phyloP scores from a whole-genome alignment of 2,797 vertebrate genomes.

The Betta splendens region DNA sequence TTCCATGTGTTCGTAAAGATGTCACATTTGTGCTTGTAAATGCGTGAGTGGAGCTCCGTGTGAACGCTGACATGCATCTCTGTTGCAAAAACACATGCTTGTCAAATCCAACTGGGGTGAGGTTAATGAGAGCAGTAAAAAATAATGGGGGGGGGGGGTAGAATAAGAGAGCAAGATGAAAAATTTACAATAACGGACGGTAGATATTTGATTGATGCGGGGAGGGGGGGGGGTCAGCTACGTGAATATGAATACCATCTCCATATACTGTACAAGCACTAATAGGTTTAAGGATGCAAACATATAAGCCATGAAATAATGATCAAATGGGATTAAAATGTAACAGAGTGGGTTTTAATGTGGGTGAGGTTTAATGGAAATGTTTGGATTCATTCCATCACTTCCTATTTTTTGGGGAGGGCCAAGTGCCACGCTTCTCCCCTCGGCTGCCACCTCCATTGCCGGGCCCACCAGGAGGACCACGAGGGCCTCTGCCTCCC shows the following conservation, averaged over 20 bases:
- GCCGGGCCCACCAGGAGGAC: conserved; percentile 73
- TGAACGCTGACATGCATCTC: conserved; percentile 63
- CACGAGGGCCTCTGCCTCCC: conserved; percentile 78
- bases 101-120: conserved; percentile 59
- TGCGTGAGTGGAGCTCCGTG: conserved; percentile 62
- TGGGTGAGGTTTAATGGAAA: conserved; percentile 55
- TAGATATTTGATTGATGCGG: conserved; percentile 61
- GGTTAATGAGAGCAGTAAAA: conserved; percentile 28
- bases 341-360: conserved; percentile 34
- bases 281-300: conserved; percentile 69
- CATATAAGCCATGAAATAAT: conserved; percentile 61
- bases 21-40: conserved; percentile 81
- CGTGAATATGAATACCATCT: conserved; percentile 74
- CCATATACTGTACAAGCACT: conserved; percentile 76
- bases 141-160: neutral
- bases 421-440: conserved; percentile 87
- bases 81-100: conserved; percentile 67
- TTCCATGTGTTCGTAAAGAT: conserved; percentile 60
- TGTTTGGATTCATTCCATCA: conserved; percentile 71
- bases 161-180: conserved; percentile 55
- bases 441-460: conserved; percentile 79
- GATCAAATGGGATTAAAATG: conserved; percentile 56
- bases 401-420: conserved; percentile 92
- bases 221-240: conserved; percentile 47
- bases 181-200: conserved; percentile 77